Percentiles rank a stretch among this genome's conserved stretches.
Evolutionary conservation across 2,888 invertebrate genomes (phyloP).

Genomic region (Melikaiella ostensackeni): DNA sequence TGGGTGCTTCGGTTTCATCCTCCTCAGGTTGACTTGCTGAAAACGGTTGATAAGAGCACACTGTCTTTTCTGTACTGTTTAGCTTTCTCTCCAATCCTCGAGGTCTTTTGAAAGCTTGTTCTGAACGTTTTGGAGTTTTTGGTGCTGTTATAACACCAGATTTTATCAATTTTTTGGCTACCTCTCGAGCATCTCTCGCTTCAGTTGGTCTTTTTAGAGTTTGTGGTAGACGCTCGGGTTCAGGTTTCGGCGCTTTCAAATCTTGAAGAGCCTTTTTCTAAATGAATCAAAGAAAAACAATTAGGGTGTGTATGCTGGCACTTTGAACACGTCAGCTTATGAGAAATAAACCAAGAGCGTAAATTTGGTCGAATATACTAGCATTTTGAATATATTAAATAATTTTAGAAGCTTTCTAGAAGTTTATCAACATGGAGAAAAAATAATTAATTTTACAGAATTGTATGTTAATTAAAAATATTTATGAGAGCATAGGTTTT

Average conservation of each 20-base stretch:
- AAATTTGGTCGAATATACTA: too few species aligned
- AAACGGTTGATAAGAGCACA: conserved; percentile 94
- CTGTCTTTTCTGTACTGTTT: conserved; percentile 85
- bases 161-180: conserved; percentile 95
- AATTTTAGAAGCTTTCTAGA: too few species aligned
- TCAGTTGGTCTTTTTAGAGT: conserved; percentile 91
- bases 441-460: too few species aligned
- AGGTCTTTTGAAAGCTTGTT: conserved; percentile 95
- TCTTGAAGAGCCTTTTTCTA: conserved; percentile 91
- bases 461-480: too few species aligned
- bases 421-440: too few species aligned
- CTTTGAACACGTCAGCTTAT: too few species aligned
- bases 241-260: conserved; percentile 91
- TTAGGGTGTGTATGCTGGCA: not conserved
- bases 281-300: conserved; percentile 48
- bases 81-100: conserved; percentile 88
- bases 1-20: conserved; percentile 80
- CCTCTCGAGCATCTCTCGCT: conserved; percentile 95
- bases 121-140: conserved; percentile 90
- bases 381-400: too few species aligned
- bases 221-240: conserved; percentile 89
- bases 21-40: conserved; percentile 90
- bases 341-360: too few species aligned
- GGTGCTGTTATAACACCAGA: conserved; percentile 94
- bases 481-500: too few species aligned